Percentiles rank a stretch among this genome's conserved stretches.
phyloP scores from a whole-genome alignment of 1,140 invertebrate species.

The Orchesella cincta region DNA sequence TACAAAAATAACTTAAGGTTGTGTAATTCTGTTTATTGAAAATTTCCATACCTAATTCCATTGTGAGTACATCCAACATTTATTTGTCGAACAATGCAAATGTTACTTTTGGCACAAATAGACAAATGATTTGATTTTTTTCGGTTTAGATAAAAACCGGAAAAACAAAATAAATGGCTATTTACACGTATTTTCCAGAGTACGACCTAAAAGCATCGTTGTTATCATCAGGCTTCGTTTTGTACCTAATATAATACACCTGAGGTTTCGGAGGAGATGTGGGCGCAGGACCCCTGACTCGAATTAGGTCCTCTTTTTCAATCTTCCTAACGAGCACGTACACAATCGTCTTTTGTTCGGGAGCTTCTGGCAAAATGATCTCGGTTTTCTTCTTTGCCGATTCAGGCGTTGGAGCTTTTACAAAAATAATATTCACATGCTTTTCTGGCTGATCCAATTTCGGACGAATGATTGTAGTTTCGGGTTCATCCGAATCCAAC shows the following conservation, averaged over 20 bases:
- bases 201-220: too few relatives aligned
- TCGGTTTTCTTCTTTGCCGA: constrained; percentile 65
- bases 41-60: too few relatives aligned
- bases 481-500: neutral
- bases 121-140: too few relatives aligned
- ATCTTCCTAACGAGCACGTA: constrained; percentile 85
- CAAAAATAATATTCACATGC: constrained; percentile 86
- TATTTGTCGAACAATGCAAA: too few relatives aligned
- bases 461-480: neutral
- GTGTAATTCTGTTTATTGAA: too few relatives aligned
- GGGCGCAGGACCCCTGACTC: constrained; percentile 70
- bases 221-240: neutral
- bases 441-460: constrained; percentile 69
- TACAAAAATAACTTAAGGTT: too few relatives aligned
- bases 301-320: constrained; percentile 68
- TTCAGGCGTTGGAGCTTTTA: constrained; percentile 77
- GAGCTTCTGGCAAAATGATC: constrained; percentile 34
- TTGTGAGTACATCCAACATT: too few relatives aligned
- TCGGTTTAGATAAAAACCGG: too few relatives aligned
- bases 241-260: constrained; percentile 84
- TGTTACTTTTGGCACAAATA: too few relatives aligned
- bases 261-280: constrained; percentile 80
- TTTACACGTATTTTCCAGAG: too few relatives aligned
- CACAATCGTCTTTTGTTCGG: constrained; percentile 82
- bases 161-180: too few relatives aligned